These are phyloP conservation scores for Nomada ruficornis DNA, from an alignment of 2,888 invertebrate genomes.

Conservation along the genomic window DNA sequence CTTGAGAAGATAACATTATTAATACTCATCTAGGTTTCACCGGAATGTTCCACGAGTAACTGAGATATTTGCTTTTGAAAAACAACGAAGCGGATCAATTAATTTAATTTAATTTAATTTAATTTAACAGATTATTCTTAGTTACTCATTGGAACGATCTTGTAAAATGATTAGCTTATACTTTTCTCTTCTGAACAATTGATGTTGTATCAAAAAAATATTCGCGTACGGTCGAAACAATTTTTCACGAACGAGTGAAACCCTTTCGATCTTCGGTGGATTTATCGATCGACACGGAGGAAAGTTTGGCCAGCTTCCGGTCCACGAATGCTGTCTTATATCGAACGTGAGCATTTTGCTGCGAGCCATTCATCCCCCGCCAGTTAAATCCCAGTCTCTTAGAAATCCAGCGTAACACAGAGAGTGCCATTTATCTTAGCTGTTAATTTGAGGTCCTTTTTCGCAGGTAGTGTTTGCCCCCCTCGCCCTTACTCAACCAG, in stretches of 20 bases:
- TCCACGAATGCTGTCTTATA: conserved; percentile 64
- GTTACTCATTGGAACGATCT: too few relatives aligned
- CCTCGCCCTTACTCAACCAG: conserved; percentile 61
- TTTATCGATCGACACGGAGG: conserved; percentile 17
- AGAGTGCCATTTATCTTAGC: conserved; percentile 69
- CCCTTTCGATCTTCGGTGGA: not conserved
- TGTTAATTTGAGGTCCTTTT: conserved; percentile 66
- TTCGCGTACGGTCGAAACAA: not conserved
- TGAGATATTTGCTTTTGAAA: too few relatives aligned
- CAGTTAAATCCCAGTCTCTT: conserved; percentile 70
- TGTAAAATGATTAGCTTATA: too few relatives aligned
- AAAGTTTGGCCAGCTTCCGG: conserved; percentile 51
- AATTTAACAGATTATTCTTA: too few relatives aligned
- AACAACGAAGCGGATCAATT: too few relatives aligned
- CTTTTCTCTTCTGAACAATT: too few relatives aligned
- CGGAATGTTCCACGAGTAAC: too few relatives aligned
- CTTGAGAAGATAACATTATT: too few relatives aligned
- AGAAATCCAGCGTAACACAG: conserved; percentile 68
- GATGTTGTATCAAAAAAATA: not conserved
- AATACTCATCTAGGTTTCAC: too few relatives aligned
- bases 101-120: too few relatives aligned
- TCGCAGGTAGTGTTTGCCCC: conserved; percentile 72
- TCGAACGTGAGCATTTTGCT: conserved; percentile 82
- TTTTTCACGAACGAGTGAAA: not conserved
- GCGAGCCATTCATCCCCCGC: conserved; percentile 73